phyloP scores from a whole-genome alignment of 2,888 invertebrate genomes.

The Iselma pallidipennis region DNA sequence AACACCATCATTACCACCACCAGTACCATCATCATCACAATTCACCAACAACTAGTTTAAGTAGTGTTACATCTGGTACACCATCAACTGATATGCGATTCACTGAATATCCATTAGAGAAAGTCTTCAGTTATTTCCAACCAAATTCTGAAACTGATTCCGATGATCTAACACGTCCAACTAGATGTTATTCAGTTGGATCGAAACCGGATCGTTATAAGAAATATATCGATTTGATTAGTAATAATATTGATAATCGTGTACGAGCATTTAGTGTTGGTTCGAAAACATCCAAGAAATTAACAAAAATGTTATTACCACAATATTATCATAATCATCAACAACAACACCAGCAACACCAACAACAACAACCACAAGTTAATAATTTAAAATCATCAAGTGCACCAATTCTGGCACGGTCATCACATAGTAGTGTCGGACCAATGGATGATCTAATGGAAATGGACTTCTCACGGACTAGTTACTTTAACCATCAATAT shows the following conservation, averaged over 20 bases:
- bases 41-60: slow-evolving; percentile 70
- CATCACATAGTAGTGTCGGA: slow-evolving; percentile 60
- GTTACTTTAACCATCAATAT: slow-evolving; percentile 33
- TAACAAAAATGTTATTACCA: slow-evolving; percentile 45
- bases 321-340: slow-evolving; percentile 37
- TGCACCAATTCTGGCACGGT: slow-evolving; percentile 65
- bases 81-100: slow-evolving; percentile 80
- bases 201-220: slow-evolving; percentile 68
- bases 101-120: slow-evolving; percentile 79
- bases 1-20: slow-evolving; percentile 2
- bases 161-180: slow-evolving; percentile 61
- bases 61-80: slow-evolving; percentile 77
- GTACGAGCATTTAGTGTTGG: slow-evolving; percentile 81
- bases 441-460: slow-evolving; percentile 81
- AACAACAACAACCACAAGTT: slow-evolving; percentile 28
- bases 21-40: slow-evolving; percentile 51
- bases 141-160: slow-evolving; percentile 64
- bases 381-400: slow-evolving; percentile 66
- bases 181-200: slow-evolving; percentile 83
- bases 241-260: slow-evolving; percentile 57
- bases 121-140: slow-evolving; percentile 74
- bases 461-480: slow-evolving; percentile 66
- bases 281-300: slow-evolving; percentile 63
- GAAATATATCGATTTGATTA: slow-evolving; percentile 49
- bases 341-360: no score